phyloP scores from a whole-genome alignment of 1,140 invertebrate species.

The Diuraphis noxia region DNA sequence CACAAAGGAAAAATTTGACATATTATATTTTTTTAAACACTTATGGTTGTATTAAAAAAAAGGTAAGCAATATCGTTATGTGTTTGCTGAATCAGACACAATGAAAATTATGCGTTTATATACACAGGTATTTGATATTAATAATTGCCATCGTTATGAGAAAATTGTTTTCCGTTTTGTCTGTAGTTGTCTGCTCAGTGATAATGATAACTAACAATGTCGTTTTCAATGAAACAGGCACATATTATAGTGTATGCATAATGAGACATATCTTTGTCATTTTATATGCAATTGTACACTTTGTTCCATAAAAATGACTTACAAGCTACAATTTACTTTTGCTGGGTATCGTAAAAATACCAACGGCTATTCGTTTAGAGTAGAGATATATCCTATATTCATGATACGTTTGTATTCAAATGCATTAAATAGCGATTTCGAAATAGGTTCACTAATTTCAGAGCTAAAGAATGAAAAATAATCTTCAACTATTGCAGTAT shows the following conservation, averaged over 20 bases:
- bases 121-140: not conserved
- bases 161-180: constrained; percentile 46
- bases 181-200: not conserved
- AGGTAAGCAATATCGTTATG: not conserved
- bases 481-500: not conserved
- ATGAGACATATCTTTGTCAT: constrained; percentile 46
- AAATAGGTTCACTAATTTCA: not conserved
- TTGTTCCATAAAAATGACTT: not conserved
- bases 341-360: not conserved
- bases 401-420: not conserved
- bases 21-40: not conserved
- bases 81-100: constrained; percentile 19
- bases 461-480: not conserved
- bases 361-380: not conserved
- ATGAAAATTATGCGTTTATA: not conserved
- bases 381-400: not conserved
- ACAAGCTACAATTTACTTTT: not conserved
- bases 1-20: constrained; percentile 22
- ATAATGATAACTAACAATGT: constrained; percentile 28
- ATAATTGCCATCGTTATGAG: constrained; percentile 48
- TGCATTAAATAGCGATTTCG: not conserved
- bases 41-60: not conserved
- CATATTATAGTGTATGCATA: constrained; percentile 7
- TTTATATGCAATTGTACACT: not conserved
- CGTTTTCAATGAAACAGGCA: not conserved